Percentiles rank a stretch among this genome's conserved stretches.
phyloP scores from a whole-genome alignment of 2,113 vertebrate species.

The Marmota monax region DNA sequence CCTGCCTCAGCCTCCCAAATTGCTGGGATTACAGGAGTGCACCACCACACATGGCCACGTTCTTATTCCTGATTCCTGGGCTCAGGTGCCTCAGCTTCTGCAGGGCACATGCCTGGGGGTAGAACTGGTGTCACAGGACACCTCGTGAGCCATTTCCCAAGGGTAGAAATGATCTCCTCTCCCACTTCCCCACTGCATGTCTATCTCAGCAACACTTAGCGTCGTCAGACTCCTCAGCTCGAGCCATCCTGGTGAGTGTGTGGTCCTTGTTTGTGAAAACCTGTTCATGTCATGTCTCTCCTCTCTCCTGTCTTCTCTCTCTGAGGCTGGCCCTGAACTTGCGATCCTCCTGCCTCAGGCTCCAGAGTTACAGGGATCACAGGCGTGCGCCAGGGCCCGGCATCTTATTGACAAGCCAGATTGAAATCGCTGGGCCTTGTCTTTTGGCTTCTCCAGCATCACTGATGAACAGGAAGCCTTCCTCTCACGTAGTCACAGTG shows the following conservation, averaged over 20 bases:
- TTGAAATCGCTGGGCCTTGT: rapidly evolving
- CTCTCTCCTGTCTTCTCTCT: too few relatives aligned
- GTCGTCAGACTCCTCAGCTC: neutral
- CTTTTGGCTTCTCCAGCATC: neutral
- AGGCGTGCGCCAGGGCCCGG: too few relatives aligned
- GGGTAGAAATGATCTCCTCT: rapidly evolving
- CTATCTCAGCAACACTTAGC: rapidly evolving
- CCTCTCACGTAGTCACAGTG: neutral
- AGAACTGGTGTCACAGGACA: neutral
- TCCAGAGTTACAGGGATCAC: too few relatives aligned
- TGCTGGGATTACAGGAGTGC: too few relatives aligned
- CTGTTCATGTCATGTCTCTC: too few relatives aligned
- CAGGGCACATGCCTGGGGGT: rapidly evolving
- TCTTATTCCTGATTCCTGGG: neutral
- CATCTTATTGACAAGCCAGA: neutral
- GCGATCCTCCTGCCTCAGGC: too few relatives aligned
- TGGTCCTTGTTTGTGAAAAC: neutral
- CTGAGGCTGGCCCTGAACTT: too few relatives aligned
- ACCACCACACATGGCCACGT: too few relatives aligned
- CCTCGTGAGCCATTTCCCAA: neutral
- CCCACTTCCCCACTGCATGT: rapidly evolving
- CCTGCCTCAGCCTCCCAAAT: too few relatives aligned
- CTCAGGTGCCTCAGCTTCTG: rapidly evolving
- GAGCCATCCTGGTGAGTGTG: neutral
- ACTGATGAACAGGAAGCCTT: too few relatives aligned